Evolutionary conservation across 37 sponge, comb jelly and placozoan genomes (phyloP).

Genomic region (Haliclona indistincta): DNA sequence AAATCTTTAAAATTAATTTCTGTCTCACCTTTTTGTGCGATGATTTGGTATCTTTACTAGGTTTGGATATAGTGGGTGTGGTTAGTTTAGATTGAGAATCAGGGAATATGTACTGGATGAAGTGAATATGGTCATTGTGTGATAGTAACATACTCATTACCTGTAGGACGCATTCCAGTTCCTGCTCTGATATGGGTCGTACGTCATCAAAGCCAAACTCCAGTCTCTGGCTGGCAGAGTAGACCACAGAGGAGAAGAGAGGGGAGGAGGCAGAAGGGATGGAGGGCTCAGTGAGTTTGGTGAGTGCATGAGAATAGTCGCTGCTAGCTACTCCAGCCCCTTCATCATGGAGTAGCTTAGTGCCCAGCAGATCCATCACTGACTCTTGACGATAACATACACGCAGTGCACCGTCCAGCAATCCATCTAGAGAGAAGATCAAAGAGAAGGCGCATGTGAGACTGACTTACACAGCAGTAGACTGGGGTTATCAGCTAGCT

Average conservation of each 20-base stretch:
- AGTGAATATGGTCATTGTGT: neutral
- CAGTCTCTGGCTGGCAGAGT: slow-evolving; percentile 40
- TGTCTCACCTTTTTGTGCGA: neutral
- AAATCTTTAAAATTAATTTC: neutral
- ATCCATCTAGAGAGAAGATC: slow-evolving; percentile 11
- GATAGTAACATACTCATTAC: slow-evolving; percentile 10
- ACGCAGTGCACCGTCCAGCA: slow-evolving; percentile 40
- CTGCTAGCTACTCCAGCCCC: neutral
- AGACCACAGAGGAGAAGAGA: slow-evolving; percentile 43
- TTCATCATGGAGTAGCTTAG: neutral
- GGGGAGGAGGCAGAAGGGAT: slow-evolving; percentile 7
- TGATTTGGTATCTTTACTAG: too few species aligned
- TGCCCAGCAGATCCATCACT: slow-evolving; percentile 38
- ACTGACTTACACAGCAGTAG: slow-evolving; percentile 49
- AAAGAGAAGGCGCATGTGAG: neutral
- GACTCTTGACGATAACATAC: slow-evolving; percentile 43
- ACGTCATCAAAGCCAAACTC: slow-evolving; percentile 19
- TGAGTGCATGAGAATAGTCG: slow-evolving; percentile 39
- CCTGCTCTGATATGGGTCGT: slow-evolving; percentile 11
- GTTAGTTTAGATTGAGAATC: neutral
- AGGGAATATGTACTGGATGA: neutral
- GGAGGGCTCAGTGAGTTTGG: slow-evolving; percentile 32
- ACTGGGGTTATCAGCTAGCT: slow-evolving; percentile 25
- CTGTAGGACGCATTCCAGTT: slow-evolving; percentile 33
- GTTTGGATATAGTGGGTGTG: neutral